Base-by-base conservation (phyloP, 2,797 vertebrate species). In the Phalloptychus januarius region DNA sequence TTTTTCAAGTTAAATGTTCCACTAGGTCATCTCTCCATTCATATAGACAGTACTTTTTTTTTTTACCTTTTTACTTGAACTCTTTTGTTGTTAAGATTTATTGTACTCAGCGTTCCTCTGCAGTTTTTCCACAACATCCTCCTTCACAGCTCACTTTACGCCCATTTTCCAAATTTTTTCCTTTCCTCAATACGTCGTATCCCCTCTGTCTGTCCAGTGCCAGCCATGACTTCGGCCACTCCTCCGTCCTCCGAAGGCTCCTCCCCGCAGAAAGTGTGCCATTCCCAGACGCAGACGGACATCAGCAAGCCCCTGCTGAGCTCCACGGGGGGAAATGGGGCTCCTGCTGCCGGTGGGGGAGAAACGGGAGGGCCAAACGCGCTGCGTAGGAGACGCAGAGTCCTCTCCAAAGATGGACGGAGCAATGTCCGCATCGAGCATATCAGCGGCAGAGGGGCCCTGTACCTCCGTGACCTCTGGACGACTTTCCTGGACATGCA, bases 371-470 rank as follows among this genome's bases (percentile, higher is more conserved):
- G 86, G 40, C 56, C 75, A 2, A 84, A 33, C 1, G 93, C 93
- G 0, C 82, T 95, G 50, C 87, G 95, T 25, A 88, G 94, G 76
- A 88, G 95, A 72, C 90, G 95, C 0, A 92, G 96, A 0, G 95
- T 96, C 67, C 93, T 96, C 20, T 99, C 98, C 72, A 99, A 99
- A 87, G 98, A 99, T 18, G 98, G 98, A 2, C 95, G 97, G 40
- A 99, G 98, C 87, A 99, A 99, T 75, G 98, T 99, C 0, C 96
- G 96, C 54, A 97, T 98, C n/a, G 97, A 98, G 89, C 98, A 99
- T 0, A 95, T 99, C 16, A 96, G 94, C 4, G 96, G 96, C 0
- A 95, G 95, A 44, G 95, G 97, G 48, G 92, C 97, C 1, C 96
- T 98, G 76, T 99, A 98, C 92, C 95, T 99, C 74, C 93, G 97